Evolutionary conservation across 2,113 vertebrate genomes (phyloP).

Genomic region (Cavia porcellus): DNA sequence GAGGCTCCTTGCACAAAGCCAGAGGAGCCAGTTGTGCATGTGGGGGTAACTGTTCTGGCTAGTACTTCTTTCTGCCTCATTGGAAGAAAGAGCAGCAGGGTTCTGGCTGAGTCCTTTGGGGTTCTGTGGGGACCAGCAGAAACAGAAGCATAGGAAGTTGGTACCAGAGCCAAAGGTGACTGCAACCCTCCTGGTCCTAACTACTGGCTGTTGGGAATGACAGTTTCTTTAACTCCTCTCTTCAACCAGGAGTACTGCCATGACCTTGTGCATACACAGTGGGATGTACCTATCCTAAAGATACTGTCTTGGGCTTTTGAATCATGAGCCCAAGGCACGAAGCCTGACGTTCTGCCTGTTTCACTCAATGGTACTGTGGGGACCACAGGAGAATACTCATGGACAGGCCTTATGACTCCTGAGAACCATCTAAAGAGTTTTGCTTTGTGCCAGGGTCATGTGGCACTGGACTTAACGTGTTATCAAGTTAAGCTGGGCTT

Average conservation of each 20-base stretch:
- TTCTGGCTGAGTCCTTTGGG: background rate
- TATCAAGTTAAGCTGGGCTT: background rate
- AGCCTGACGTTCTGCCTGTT: background rate
- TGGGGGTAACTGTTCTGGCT: background rate
- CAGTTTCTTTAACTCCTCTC: background rate
- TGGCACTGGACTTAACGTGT: background rate
- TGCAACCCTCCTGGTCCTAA: background rate
- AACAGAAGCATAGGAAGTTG: background rate
- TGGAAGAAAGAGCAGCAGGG: background rate
- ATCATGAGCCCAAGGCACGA: background rate
- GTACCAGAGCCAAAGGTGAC: background rate
- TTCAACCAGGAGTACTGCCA: background rate
- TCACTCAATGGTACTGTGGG: background rate
- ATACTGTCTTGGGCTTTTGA: background rate
- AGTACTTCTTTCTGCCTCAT: slow-evolving; percentile 12
- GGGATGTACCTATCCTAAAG: background rate
- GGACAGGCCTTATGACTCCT: background rate
- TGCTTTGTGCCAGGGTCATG: background rate
- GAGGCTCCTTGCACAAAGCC: background rate
- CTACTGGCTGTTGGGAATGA: background rate
- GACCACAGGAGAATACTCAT: background rate
- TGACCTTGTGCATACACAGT: background rate
- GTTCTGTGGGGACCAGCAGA: background rate
- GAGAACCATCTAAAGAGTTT: background rate
- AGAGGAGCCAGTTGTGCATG: background rate